These are phyloP conservation scores for Achroia grisella DNA, from an alignment of 1,140 invertebrate species.

Conservation along the genomic window DNA sequence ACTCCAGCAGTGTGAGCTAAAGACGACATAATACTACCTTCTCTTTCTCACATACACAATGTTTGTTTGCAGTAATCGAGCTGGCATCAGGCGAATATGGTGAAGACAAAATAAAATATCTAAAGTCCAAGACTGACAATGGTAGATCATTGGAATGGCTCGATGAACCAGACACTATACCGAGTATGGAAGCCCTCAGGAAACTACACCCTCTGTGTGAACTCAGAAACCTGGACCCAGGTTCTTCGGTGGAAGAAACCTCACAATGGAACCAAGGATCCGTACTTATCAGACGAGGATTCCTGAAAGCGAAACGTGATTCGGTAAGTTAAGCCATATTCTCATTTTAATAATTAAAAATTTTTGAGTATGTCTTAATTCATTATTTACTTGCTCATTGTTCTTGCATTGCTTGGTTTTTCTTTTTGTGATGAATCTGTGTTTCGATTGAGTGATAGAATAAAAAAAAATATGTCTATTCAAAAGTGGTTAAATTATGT, in stretches of 20 bases:
- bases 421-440: too few species aligned
- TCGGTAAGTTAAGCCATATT: constrained; percentile 77
- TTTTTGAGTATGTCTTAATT: too few species aligned
- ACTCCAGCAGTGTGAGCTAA: too few species aligned
- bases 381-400: too few species aligned
- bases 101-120: constrained; percentile 81
- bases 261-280: constrained; percentile 80
- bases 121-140: constrained; percentile 83
- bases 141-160: constrained; percentile 82
- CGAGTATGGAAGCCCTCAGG: constrained; percentile 74
- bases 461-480: too few species aligned
- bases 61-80: constrained; percentile 81
- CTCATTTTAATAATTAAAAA: too few species aligned
- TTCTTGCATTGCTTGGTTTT: too few species aligned
- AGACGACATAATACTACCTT: too few species aligned
- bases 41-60: too few species aligned
- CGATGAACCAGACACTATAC: constrained; percentile 71
- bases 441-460: too few species aligned
- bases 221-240: constrained; percentile 45
- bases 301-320: constrained; percentile 83
- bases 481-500: too few species aligned
- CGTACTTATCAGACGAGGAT: constrained; percentile 81
- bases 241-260: constrained; percentile 77
- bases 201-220: constrained; percentile 70
- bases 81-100: constrained; percentile 93